Evolutionary conservation across 2,797 vertebrate species (phyloP), one percentile per base, ranked within the genome.

Genomic region (Alfaro cultratus): DNA sequence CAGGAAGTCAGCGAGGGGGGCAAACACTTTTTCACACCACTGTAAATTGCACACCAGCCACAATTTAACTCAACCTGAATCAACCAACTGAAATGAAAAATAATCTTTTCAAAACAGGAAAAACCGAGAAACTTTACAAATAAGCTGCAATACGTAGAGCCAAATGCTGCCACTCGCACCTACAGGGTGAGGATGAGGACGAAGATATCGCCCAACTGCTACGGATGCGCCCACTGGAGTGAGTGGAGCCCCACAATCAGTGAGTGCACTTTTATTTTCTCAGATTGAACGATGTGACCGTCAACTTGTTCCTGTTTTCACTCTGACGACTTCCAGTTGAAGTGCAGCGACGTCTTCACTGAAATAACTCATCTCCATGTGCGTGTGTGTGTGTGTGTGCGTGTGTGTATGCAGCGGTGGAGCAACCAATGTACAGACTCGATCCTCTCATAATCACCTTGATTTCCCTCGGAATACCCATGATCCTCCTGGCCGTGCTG

Each of bases 401-500:
- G 12, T 83, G 47, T 85, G 21, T 85, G 23, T 78, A 47, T 72
- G 41, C 18, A 94, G 93, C 0, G 0, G 72, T 92, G 70, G 53
- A 83, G 21, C 73, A 0, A n/a, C 7, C 87, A 1, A 0, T 0
- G 7, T 18, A 29, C 41, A 31, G 47, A 26, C 36, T 91, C 71
- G 91, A 73, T 75, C 45, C 1, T 26, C 15, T 79, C 41, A 67
- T 85, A 75, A 88, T 94, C 29, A 0, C 84, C 31, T 53, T 9
- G 0, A 88, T 94, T 53, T 87, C 87, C 4, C 81, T 94, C 1
- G 93, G 91, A 85, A 78, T 93, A 86, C 93, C 93, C 77, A 91
- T 94, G 91, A 90, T 93, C 86, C 91, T 95, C 87, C 85, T 94
- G 84, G 86, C 91, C 68, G 18, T 90, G 73, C 49, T 94, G 85